Percentiles rank a stretch among this genome's conserved stretches.
These are phyloP conservation scores for Eustalomyia histrio DNA, from an alignment of 2,888 invertebrate genomes.

Conservation along the genomic window DNA sequence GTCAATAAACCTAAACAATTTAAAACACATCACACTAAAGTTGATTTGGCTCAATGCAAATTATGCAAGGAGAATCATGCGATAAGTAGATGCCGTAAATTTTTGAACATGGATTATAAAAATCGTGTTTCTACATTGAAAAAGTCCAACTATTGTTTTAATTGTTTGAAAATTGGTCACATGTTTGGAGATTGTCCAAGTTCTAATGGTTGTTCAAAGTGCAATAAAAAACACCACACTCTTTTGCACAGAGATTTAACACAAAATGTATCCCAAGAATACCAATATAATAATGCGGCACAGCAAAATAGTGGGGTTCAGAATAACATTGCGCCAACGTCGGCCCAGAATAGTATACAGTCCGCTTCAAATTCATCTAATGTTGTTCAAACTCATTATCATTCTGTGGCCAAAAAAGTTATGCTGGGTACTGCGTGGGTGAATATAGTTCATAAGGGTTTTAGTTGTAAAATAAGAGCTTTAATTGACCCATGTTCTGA, in stretches of 20 bases:
- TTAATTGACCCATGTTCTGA: constrained; percentile 14
- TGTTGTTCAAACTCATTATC: neutral
- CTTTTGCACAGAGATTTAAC: constrained; percentile 4
- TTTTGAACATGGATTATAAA: constrained; percentile 11
- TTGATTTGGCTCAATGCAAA: neutral
- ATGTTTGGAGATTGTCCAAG: neutral
- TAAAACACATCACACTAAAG: constrained; percentile 20
- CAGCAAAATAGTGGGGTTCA: too few relatives aligned
- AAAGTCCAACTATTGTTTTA: neutral
- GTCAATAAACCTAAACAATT: neutral
- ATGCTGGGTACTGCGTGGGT: constrained; percentile 10
- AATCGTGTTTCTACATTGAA: neutral
- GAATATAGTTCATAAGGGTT: neutral
- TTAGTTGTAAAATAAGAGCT: neutral
- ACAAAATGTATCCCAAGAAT: neutral
- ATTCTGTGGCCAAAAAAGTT: neutral
- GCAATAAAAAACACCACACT: constrained; percentile 3
- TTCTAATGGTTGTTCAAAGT: constrained; percentile 3
- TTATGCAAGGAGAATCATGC: constrained; percentile 11
- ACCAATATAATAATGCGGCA: neutral
- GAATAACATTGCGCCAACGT: neutral
- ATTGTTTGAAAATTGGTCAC: neutral
- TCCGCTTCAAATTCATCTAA: neutral
- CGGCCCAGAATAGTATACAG: neutral
- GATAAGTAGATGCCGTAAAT: neutral